These are phyloP conservation scores for Arctopsyche grandis DNA, from an alignment of 1,140 invertebrate species.

Conservation along the genomic window DNA sequence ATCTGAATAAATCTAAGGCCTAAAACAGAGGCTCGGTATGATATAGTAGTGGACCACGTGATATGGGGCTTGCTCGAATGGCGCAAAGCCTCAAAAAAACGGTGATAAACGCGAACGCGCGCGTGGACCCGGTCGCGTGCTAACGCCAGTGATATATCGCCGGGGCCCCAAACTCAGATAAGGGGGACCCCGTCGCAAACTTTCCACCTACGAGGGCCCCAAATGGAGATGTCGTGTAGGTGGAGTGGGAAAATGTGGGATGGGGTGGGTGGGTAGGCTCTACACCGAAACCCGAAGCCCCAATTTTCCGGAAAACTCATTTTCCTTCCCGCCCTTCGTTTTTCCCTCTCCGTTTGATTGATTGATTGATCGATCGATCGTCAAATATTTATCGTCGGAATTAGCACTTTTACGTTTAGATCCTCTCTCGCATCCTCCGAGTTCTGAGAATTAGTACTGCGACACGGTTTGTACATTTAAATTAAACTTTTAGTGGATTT, in stretches of 20 bases:
- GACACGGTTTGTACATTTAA: background rate
- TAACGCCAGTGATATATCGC: conserved; percentile 30
- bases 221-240: conserved; percentile 25
- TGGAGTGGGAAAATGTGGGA: background rate
- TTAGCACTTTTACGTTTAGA: background rate
- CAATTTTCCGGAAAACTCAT: background rate
- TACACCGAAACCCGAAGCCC: background rate
- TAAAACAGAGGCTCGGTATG: no score
- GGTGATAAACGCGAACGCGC: conserved; percentile 16
- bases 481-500: background rate
- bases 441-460: background rate
- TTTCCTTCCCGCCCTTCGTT: background rate
- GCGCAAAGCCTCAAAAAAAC: background rate
- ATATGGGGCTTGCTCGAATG: background rate
- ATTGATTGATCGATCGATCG: conserved; percentile 29
- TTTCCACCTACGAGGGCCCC: conserved; percentile 16
- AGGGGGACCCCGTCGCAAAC: background rate
- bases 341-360: background rate
- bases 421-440: background rate
- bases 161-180: background rate
- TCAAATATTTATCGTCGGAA: conserved; percentile 30
- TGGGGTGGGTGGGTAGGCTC: no score
- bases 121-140: conserved; percentile 9
- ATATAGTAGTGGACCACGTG: no score
- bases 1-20: no score